Percentiles rank a stretch among this genome's conserved stretches.
phyloP scores from a whole-genome alignment of 1,140 invertebrate species.

The Drosophila virilis region DNA sequence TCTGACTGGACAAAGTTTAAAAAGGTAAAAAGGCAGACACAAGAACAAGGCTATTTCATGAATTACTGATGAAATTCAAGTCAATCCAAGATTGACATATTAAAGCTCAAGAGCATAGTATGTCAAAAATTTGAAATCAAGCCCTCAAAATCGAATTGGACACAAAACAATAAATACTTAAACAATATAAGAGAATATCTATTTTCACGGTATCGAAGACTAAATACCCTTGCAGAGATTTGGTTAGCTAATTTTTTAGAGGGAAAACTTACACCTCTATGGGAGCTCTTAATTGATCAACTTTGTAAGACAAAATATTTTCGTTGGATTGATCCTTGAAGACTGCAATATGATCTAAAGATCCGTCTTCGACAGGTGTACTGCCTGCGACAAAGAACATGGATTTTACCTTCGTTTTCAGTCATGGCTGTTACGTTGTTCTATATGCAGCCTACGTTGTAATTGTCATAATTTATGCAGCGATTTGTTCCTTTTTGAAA shows the following conservation, averaged over 20 bases:
- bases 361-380: too few relatives aligned
- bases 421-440: constrained; percentile 13
- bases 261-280: too few relatives aligned
- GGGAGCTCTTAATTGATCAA: too few relatives aligned
- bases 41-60: not conserved
- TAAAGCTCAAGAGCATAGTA: not conserved
- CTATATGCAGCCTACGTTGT: constrained; percentile 34
- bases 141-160: not conserved
- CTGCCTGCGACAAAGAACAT: too few relatives aligned
- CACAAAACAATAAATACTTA: not conserved
- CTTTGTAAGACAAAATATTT: not conserved
- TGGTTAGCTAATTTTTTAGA: too few relatives aligned
- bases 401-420: too few relatives aligned
- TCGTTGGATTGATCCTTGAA: too few relatives aligned
- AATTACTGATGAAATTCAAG: not conserved
- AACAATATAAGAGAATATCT: not conserved
- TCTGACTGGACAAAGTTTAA: not conserved
- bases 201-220: not conserved
- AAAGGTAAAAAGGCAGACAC: not conserved
- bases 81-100: not conserved
- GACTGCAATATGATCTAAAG: too few relatives aligned
- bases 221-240: not conserved
- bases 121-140: not conserved
- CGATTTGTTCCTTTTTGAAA: constrained; percentile 69
- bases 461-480: constrained; percentile 73